These are phyloP conservation scores for Manacus vitellinus DNA, from an alignment of 2,113 vertebrate genomes.

Conservation along the genomic window DNA sequence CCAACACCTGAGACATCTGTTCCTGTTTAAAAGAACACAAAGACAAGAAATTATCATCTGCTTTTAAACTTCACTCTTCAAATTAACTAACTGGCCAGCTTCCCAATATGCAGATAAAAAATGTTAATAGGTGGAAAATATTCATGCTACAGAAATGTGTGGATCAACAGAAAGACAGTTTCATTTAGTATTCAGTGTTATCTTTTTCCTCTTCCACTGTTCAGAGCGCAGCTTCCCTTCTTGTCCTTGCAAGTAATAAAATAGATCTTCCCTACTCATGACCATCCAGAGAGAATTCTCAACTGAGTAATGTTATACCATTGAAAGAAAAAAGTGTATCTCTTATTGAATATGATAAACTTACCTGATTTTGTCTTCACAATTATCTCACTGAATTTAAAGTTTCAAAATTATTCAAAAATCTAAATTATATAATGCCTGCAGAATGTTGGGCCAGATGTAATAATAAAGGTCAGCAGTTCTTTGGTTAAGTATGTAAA, in stretches of 20 bases:
- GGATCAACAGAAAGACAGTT: background rate
- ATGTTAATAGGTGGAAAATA: background rate
- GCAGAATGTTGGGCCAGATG: background rate
- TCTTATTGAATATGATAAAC: background rate
- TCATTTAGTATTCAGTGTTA: background rate
- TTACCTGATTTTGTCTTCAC: background rate
- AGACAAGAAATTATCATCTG: background rate
- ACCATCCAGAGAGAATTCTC: background rate
- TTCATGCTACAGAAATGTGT: background rate
- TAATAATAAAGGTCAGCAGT: background rate
- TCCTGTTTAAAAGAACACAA: slow-evolving; percentile 80
- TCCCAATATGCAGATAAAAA: background rate
- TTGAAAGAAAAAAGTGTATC: background rate
- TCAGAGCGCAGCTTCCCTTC: background rate
- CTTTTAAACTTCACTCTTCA: background rate
- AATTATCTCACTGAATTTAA: background rate
- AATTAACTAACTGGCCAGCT: background rate
- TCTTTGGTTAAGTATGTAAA: background rate
- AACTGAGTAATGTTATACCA: background rate
- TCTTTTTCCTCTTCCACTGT: background rate
- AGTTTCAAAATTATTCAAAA: background rate
- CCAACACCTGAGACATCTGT: slow-evolving; percentile 96
- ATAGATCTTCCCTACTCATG: background rate
- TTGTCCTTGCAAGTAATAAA: background rate
- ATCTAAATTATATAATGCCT: background rate